Evolutionary conservation across 1,140 invertebrate genomes (phyloP).

Genomic region (Globodera rostochiensis): DNA sequence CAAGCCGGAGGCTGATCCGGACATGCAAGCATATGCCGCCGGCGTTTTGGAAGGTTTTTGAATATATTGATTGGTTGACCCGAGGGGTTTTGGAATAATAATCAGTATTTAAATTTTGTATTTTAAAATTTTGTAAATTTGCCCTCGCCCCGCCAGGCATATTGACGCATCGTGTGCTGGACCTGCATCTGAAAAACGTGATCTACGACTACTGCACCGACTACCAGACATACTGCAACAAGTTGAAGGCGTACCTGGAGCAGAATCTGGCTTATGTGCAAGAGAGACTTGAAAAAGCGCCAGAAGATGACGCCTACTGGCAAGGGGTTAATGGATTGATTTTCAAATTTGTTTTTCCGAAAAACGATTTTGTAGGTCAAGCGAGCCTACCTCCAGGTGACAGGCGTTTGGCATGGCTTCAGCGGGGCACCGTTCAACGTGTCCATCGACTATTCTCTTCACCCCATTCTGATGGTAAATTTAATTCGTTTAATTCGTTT

Average conservation of each 20-base stretch:
- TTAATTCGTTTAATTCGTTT: too few relatives aligned
- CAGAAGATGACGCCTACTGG: conserved; percentile 62
- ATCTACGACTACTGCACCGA: conserved; percentile 58
- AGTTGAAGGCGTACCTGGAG: conserved; percentile 48
- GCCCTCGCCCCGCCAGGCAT: conserved; percentile 18
- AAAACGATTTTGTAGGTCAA: conserved; percentile 65
- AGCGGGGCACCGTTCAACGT: conserved; percentile 45
- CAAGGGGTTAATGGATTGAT: conserved; percentile 39
- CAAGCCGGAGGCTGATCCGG: conserved; percentile 67
- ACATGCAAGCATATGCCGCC: conserved; percentile 61
- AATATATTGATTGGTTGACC: too few relatives aligned
- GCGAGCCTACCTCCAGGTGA: conserved; percentile 68
- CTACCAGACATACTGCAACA: conserved; percentile 57
- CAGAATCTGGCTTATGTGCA: conserved; percentile 59
- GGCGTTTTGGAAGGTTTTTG: conserved; percentile 67
- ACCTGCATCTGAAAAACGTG: conserved; percentile 52
- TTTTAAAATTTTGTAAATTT: too few relatives aligned
- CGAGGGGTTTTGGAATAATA: too few relatives aligned
- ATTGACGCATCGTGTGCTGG: conserved; percentile 47
- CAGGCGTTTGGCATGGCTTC: conserved; percentile 69
- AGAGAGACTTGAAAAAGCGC: conserved; percentile 39
- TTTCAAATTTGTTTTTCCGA: background rate
- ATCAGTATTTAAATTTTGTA: too few relatives aligned
- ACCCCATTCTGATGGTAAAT: conserved; percentile 69
- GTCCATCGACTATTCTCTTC: conserved; percentile 41